phyloP scores from a whole-genome alignment of 2,888 invertebrate genomes.

The Drosophila aldrichi region DNA sequence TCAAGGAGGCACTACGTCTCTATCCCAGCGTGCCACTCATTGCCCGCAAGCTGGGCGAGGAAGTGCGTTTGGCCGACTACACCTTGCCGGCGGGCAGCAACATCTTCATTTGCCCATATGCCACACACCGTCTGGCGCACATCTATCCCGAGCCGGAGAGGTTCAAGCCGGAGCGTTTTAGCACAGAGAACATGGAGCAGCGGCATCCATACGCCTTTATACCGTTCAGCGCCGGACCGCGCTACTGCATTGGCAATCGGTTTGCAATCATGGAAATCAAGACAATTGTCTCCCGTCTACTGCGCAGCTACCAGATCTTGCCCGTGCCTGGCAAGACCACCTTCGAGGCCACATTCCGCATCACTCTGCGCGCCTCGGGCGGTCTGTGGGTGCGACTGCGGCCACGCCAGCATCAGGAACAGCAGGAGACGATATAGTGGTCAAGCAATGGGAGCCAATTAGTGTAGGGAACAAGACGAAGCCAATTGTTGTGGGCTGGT shows the following conservation, averaged over 20 bases:
- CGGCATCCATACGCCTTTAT: slow-evolving; percentile 87
- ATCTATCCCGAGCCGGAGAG: slow-evolving; percentile 87
- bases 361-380: slow-evolving; percentile 87
- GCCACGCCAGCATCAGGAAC: slow-evolving; percentile 51
- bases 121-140: slow-evolving; percentile 87
- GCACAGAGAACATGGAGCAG: slow-evolving; percentile 85
- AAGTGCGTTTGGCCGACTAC: slow-evolving; percentile 85
- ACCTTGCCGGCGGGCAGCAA: slow-evolving; percentile 87
- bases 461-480: slow-evolving; percentile 25
- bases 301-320: slow-evolving; percentile 86
- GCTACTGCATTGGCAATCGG: slow-evolving; percentile 87
- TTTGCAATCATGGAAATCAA: slow-evolving; percentile 88
- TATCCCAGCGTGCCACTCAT: slow-evolving; percentile 85
- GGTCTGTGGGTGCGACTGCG: slow-evolving; percentile 87
- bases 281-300: slow-evolving; percentile 86
- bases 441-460: neutral
- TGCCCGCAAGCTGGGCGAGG: slow-evolving; percentile 84
- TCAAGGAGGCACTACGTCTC: slow-evolving; percentile 88
- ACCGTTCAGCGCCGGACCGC: slow-evolving; percentile 88
- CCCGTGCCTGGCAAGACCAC: slow-evolving; percentile 86
- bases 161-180: slow-evolving; percentile 87
- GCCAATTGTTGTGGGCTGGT: slow-evolving; percentile 1
- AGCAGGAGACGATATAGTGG: slow-evolving; percentile 13
- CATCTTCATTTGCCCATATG: slow-evolving; percentile 87
- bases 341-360: slow-evolving; percentile 86